Evolutionary conservation across 2,113 vertebrate genomes (phyloP).

Genomic region (Pica pica): DNA sequence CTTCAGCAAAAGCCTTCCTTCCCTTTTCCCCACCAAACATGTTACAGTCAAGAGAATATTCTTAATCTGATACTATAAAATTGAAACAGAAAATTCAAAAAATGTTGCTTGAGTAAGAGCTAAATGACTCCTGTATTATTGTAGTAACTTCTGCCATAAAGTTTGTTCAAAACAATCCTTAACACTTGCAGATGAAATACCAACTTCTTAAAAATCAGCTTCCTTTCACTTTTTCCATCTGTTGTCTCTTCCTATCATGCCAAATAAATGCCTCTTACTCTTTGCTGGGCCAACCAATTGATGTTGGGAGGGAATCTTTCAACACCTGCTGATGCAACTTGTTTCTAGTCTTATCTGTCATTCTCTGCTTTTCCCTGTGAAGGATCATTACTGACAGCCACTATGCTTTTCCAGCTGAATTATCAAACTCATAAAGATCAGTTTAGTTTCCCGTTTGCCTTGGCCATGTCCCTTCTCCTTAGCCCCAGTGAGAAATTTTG

Average conservation of each 20-base stretch:
- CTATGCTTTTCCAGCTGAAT: neutral
- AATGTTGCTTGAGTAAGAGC: neutral
- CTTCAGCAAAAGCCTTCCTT: neutral
- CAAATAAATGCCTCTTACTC: neutral
- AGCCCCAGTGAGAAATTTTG: neutral
- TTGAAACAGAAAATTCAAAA: neutral
- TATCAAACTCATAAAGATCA: neutral
- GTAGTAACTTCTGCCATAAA: neutral
- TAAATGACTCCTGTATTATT: neutral
- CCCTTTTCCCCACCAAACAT: neutral
- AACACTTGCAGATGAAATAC: neutral
- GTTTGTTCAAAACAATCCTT: neutral
- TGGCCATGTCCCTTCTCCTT: neutral
- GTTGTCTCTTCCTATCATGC: neutral
- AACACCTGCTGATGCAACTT: neutral
- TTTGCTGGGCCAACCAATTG: neutral
- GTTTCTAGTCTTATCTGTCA: neutral
- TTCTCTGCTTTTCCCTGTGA: neutral
- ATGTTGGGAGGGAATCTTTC: neutral
- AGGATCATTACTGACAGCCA: neutral
- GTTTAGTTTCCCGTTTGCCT: neutral
- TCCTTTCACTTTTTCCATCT: neutral
- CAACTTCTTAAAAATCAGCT: neutral
- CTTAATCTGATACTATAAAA: neutral
- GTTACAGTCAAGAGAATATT: neutral